Base-by-base conservation (phyloP, 1,140 invertebrate genomes). In the Lepidostoma basale region DNA sequence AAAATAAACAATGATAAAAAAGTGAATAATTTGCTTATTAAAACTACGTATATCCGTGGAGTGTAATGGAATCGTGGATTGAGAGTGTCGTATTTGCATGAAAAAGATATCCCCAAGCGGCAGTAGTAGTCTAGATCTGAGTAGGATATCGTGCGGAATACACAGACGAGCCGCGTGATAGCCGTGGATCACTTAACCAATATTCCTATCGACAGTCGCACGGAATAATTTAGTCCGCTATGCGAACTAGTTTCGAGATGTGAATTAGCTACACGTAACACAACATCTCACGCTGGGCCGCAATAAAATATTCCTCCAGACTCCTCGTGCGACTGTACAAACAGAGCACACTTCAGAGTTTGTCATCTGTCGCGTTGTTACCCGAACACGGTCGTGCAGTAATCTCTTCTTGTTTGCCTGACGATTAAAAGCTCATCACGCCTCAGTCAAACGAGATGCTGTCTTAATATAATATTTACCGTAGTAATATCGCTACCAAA, bases 121-220 rank as follows among this genome's bases (percentile, higher is more conserved):
- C n/a, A n/a, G n/a, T n/a, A n/a, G n/a, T n/a, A n/a, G n/a, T n/a
- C n/a, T n/a, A n/a, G n/a, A n/a, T n/a, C n/a, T n/a, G n/a, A n/a
- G n/a, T n/a, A n/a, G n/a, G n/a, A n/a, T n/a, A n/a, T n/a, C n/a
- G n/a, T n/a, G 14, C 14, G 14, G n/a, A n/a, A n/a, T n/a, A 39
- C 30, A 30, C 52, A 56, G 52, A 56, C 23, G n/a, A 47, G 18
- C 68, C 68, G 58, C 68, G 68, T 70, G 68, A 70, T 47, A 45
- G 49, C 45, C 23, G 63, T 66, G 59, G 56, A 65, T 64, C 68
- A 70, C 68, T 70, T 70, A 66, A 70, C 12, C 68, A 47, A 62
- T 66, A 26, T 66, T 47, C 63, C 62, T 54, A 56, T 56, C 52
- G 52, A 56, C 52, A 56, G 52, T 56, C 52, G 36, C 22, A 33